These are phyloP conservation scores for Nasonia oneida DNA, from an alignment of 2,888 invertebrate genomes.

Conservation along the genomic window DNA sequence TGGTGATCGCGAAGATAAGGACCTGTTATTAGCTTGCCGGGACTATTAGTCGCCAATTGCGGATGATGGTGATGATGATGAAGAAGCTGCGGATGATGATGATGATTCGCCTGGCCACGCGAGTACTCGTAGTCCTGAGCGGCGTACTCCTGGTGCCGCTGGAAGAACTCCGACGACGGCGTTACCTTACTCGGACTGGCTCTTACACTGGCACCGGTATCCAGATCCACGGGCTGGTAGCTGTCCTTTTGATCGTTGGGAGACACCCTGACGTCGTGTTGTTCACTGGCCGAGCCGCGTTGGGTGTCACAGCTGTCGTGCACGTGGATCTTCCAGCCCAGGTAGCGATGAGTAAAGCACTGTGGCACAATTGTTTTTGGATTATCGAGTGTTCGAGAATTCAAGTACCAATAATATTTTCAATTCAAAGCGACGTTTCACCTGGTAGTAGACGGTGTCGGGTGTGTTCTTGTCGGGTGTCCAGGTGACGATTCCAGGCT, in stretches of 20 bases:
- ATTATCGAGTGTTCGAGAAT: background rate
- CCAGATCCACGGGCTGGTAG: slow-evolving; percentile 73
- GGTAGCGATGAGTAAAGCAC: slow-evolving; percentile 95
- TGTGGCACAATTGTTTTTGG: slow-evolving; percentile 74
- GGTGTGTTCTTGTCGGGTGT: slow-evolving; percentile 92
- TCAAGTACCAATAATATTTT: background rate
- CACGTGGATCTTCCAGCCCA: slow-evolving; percentile 97
- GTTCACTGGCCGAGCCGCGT: slow-evolving; percentile 81
- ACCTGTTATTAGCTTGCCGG: slow-evolving; percentile 59
- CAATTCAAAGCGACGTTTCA: slow-evolving; percentile 72
- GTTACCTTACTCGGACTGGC: slow-evolving; percentile 76
- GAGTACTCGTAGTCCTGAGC: slow-evolving; percentile 66
- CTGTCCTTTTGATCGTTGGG: slow-evolving; percentile 61
- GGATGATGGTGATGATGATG: slow-evolving; percentile 64
- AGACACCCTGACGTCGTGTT: slow-evolving; percentile 81
- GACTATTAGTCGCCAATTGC: slow-evolving; percentile 52
- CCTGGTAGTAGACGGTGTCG: slow-evolving; percentile 95
- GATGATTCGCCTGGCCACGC: slow-evolving; percentile 68
- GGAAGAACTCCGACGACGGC: slow-evolving; percentile 74
- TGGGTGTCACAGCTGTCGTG: slow-evolving; percentile 88
- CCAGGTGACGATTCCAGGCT: slow-evolving; percentile 92
- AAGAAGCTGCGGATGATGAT: slow-evolving; percentile 63
- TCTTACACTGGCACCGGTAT: slow-evolving; percentile 72
- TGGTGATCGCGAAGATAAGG: slow-evolving; percentile 54
- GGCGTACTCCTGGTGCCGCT: slow-evolving; percentile 68